These are phyloP conservation scores for Aegotheles bennettii DNA, from an alignment of 2,113 vertebrate species.

Conservation along the genomic window DNA sequence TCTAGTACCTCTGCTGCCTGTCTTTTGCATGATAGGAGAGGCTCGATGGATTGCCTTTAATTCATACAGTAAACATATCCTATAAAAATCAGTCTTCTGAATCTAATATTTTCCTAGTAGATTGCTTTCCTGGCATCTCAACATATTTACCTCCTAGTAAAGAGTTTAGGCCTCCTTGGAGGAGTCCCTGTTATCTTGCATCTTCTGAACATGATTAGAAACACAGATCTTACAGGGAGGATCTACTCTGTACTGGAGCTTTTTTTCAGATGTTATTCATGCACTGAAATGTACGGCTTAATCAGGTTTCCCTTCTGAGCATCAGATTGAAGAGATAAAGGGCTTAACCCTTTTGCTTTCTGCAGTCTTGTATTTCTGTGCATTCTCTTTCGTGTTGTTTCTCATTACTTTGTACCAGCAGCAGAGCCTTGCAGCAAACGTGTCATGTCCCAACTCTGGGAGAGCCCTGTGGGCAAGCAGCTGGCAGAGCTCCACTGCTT, in stretches of 20 bases:
- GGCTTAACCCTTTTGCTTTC: neutral
- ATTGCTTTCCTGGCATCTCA: neutral
- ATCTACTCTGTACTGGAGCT: neutral
- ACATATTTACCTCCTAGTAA: neutral
- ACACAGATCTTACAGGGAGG: neutral
- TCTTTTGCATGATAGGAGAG: neutral
- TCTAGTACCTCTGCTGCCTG: neutral
- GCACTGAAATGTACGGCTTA: neutral
- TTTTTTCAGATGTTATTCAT: neutral
- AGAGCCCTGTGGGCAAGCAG: neutral
- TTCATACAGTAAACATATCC: neutral
- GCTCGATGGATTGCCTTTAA: neutral
- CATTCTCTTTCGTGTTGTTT: accelerated
- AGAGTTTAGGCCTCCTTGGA: neutral
- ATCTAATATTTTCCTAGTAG: neutral
- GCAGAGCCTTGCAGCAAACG: neutral
- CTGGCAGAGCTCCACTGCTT: neutral
- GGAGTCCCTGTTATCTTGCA: neutral
- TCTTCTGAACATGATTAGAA: neutral
- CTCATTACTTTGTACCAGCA: neutral
- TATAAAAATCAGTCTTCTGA: neutral
- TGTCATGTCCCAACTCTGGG: neutral
- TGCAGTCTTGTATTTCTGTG: neutral
- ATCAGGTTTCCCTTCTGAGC: neutral
- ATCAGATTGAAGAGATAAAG: neutral